Base-by-base conservation (phyloP, 2,797 vertebrate genomes). In the Urocyon cinereoargenteus region DNA sequence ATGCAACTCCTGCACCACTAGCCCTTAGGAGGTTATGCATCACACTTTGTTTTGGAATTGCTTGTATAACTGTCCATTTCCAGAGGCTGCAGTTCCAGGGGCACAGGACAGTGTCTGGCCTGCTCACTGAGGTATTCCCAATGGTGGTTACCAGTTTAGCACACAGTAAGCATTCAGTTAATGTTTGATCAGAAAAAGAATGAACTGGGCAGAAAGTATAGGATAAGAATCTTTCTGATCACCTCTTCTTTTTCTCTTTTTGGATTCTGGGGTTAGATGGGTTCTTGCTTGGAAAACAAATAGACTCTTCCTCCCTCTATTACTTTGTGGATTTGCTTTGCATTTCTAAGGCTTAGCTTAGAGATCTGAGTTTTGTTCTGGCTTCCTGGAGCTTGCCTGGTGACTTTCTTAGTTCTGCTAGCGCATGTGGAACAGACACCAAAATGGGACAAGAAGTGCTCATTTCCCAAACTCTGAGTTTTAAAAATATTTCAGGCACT, bases 401-500 rank as follows among this genome's bases (percentile, higher is more conserved):
- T 57, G 75, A 73, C 79, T 89, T 75, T 31, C 55, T 91, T 51
- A 24, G 26, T 78, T 95, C 77, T 59, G 55, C 26, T 79, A 72
- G 70, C 73, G 34, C 22, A 77, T 40, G 51, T 22, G 4, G 26
- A 83, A 84, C 34, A 49, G 83, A 84, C 22, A 16, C 55, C 51
- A 51, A 78, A 95, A 78, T 34, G 68, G 40, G 28, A 73, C 72
- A 59, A 93, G 51, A 61, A 72, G 79, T 70, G 36, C 64, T 96
- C 85, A 45, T 26, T 79, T 91, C 89, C 83, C 64, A 86, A 95
- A 93, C 1, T 68, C 82, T 70, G 59, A 92, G 68, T 90, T 82
- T 89, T 34, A 82, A 70, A 95, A 89, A 70, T 89, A 84, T 55
- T 93, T 59, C 22, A 64, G 92, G 91, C 73, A 88, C 61, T 97